Evolutionary conservation across 1,140 invertebrate species (phyloP).

Genomic region (Drosophila asahinai): DNA sequence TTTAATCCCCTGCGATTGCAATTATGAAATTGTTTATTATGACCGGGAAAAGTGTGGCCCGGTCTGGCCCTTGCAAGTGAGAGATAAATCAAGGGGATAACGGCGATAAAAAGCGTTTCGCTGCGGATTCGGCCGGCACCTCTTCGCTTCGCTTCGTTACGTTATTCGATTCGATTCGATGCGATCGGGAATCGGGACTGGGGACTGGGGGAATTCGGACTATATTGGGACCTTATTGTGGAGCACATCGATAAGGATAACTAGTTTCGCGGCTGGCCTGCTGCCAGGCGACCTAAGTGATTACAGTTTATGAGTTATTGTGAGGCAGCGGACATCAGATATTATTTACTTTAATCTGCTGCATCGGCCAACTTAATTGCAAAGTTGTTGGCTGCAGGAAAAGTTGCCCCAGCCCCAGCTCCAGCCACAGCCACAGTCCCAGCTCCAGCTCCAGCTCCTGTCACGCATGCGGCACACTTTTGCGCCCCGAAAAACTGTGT

Average conservation of each 20-base stretch:
- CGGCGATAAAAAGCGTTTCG: slow-evolving; percentile 65
- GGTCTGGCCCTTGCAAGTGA: slow-evolving; percentile 54
- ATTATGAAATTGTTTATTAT: slow-evolving; percentile 79
- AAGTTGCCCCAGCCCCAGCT: slow-evolving; percentile 28
- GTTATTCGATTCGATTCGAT: slow-evolving; percentile 30
- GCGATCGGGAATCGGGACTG: neutral
- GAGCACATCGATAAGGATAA: slow-evolving; percentile 64
- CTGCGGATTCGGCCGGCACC: slow-evolving; percentile 32
- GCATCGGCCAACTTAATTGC: slow-evolving; percentile 77
- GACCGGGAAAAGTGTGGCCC: slow-evolving; percentile 43
- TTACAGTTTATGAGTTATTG: slow-evolving; percentile 80
- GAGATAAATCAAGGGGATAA: slow-evolving; percentile 80
- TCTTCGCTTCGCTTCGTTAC: slow-evolving; percentile 20
- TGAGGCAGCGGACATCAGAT: slow-evolving; percentile 56
- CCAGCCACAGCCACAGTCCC: neutral
- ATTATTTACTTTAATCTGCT: slow-evolving; percentile 81
- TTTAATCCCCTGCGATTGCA: slow-evolving; percentile 26
- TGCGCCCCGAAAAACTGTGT: slow-evolving; percentile 76
- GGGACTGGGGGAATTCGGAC: slow-evolving; percentile 14
- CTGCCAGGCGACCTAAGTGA: slow-evolving; percentile 61
- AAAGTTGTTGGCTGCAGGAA: slow-evolving; percentile 53
- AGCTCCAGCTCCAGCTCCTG: slow-evolving; percentile 26
- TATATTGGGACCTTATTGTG: slow-evolving; percentile 1
- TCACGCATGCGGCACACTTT: slow-evolving; percentile 81
- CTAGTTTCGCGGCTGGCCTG: slow-evolving; percentile 56